These are phyloP conservation scores for Pycnonotus jocosus DNA, from an alignment of 2,113 vertebrate species.

Conservation along the genomic window DNA sequence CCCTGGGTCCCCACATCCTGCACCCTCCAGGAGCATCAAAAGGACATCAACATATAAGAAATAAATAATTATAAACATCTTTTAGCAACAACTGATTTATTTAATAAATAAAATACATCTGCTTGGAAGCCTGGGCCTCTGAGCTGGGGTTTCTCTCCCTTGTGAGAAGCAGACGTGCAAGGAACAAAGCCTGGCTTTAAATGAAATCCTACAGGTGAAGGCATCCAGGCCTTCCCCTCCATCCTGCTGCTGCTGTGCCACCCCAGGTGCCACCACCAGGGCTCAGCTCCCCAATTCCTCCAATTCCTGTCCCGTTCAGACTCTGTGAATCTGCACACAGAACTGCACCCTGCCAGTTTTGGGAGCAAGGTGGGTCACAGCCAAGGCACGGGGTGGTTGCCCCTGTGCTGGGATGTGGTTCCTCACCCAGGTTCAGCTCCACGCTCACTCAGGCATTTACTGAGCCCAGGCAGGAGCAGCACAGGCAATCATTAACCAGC, in stretches of 20 bases:
- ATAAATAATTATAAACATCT: neutral
- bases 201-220: neutral
- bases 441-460: neutral
- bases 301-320: accelerated
- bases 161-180: neutral
- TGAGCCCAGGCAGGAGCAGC: neutral
- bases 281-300: neutral
- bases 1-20: accelerated
- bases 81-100: neutral
- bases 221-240: neutral
- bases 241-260: neutral
- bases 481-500: neutral
- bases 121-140: neutral
- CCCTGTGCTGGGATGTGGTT: neutral
- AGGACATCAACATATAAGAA: accelerated
- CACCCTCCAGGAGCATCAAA: neutral
- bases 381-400: accelerated
- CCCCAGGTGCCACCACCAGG: neutral
- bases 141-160: neutral
- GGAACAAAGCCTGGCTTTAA: neutral
- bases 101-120: neutral
- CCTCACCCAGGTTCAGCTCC: neutral
- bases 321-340: neutral
- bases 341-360: accelerated
- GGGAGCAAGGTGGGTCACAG: neutral